Percentiles rank a stretch among this genome's conserved stretches.
Conservation (phyloP, 2,113 vertebrate species). For the Oreochromis aureus region DNA sequence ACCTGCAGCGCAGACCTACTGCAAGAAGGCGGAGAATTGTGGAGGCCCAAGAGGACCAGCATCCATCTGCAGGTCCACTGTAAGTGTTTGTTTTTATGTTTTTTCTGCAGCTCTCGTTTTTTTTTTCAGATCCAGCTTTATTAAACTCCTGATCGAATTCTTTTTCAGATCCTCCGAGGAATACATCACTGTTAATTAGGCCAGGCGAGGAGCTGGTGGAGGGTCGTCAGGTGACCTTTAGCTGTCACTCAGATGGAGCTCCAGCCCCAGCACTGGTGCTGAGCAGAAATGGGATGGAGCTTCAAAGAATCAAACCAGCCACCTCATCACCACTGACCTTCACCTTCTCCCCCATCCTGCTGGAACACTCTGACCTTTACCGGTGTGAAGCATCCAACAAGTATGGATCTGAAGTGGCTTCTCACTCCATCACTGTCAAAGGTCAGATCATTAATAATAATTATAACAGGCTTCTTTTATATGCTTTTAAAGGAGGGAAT, state of each 20-base stretch:
- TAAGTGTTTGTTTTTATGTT: background rate
- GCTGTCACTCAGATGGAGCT: slow-evolving; percentile 38
- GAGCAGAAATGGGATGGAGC: slow-evolving; percentile 48
- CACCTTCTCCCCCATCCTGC: background rate
- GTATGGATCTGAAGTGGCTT: slow-evolving; percentile 25
- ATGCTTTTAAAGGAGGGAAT: background rate
- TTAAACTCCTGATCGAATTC: background rate
- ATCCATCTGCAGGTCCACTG: slow-evolving; percentile 28
- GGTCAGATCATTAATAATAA: slow-evolving; percentile 8
- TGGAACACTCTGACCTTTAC: slow-evolving; percentile 50
- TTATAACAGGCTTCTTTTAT: background rate
- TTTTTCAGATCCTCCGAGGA: slow-evolving; percentile 61
- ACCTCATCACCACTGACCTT: slow-evolving; percentile 13
- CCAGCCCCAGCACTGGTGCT: slow-evolving; percentile 53
- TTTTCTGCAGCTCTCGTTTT: background rate
- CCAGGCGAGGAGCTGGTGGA: slow-evolving; percentile 49
- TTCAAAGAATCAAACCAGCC: slow-evolving; percentile 1
- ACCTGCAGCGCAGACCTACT: slow-evolving; percentile 29
- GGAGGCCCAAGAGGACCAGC: background rate
- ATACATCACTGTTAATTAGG: slow-evolving; percentile 54
- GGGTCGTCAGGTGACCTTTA: slow-evolving; percentile 46
- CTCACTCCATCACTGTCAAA: slow-evolving; percentile 6
- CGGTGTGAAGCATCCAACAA: slow-evolving; percentile 48
- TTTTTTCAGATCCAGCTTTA: background rate
- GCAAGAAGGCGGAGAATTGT: background rate